Evolutionary conservation across 2,113 vertebrate species (phyloP).

Genomic region (Daboia siamensis): DNA sequence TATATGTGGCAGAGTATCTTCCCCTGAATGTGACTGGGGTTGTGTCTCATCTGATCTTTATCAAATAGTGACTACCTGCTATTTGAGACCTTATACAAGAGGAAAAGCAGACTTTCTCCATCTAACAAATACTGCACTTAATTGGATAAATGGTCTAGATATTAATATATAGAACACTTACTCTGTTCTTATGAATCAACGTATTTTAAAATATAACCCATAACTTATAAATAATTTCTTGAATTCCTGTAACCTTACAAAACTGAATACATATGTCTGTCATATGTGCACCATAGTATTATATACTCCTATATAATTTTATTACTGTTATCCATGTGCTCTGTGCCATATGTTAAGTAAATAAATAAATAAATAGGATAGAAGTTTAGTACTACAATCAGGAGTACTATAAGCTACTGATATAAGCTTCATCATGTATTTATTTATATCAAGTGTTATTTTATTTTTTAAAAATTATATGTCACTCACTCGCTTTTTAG

Average conservation of each 20-base stretch:
- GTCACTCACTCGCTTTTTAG: background rate
- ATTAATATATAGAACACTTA: background rate
- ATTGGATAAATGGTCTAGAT: background rate
- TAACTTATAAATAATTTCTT: background rate
- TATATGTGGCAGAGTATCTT: background rate
- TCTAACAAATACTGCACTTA: background rate
- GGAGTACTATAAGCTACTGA: background rate
- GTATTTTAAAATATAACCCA: background rate
- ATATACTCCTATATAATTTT: background rate
- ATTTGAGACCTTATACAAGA: background rate
- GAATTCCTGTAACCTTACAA: background rate
- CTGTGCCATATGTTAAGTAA: background rate
- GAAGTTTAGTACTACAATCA: background rate
- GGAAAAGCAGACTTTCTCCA: background rate
- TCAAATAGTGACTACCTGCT: background rate
- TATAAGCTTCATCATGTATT: background rate
- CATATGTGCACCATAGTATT: background rate
- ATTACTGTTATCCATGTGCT: background rate
- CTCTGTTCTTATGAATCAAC: background rate
- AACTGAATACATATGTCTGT: background rate
- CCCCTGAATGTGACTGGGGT: background rate
- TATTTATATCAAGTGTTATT: background rate
- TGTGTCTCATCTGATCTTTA: background rate
- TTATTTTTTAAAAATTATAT: background rate
- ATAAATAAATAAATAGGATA: background rate